Base-by-base conservation (phyloP, 2,113 vertebrate species). In the Anguilla rostrata region DNA sequence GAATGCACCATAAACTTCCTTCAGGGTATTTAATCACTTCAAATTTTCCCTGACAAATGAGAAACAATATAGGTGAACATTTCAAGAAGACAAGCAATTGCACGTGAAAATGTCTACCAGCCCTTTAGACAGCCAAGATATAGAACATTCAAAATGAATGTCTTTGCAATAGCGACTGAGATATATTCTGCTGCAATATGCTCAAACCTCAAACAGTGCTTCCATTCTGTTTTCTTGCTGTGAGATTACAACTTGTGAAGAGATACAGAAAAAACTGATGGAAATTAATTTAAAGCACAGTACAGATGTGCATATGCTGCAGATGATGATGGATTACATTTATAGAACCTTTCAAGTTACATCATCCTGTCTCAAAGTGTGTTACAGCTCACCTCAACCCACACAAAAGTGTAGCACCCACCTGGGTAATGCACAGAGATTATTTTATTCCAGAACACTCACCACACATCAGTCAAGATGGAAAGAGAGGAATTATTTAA, bases 91-190 rank as follows among this genome's bases (percentile, higher is more conserved):
- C 71, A 75, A 75, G 71, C 71, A 75, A 71, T 71, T 71, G 63
- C 57, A 3, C 57, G 15, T 1, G 57, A 60, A 60, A 60, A 60
- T 26, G 60, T 29, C 34, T 34, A 12, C 71, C 71, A 75, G n/a
- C 71, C 71, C 71, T 75, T 75, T 8, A 75, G 71, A 75, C 71
- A 75, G 29, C 71, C n/a, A 75, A 66, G 22, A 75, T 75, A 75
- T 75, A n/a, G 20, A 9, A 75, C n/a, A 12, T 0, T n/a, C 26
- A 75, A 66, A 20, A 66, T 66, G 5, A 66, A 26, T 26, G 60
- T 22, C n/a, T 75, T 75, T 34, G 5, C n/a, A 12, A 75, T 34
- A 26, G 5, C 11, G 26, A 75, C n/a, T 75, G 71, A 75, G 5
- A 34, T 29, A 29, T 75, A 34, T 75, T 9, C 26, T 75, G n/a